Base-by-base conservation (phyloP, 2,888 invertebrate species). In the Calameuta idolon region DNA sequence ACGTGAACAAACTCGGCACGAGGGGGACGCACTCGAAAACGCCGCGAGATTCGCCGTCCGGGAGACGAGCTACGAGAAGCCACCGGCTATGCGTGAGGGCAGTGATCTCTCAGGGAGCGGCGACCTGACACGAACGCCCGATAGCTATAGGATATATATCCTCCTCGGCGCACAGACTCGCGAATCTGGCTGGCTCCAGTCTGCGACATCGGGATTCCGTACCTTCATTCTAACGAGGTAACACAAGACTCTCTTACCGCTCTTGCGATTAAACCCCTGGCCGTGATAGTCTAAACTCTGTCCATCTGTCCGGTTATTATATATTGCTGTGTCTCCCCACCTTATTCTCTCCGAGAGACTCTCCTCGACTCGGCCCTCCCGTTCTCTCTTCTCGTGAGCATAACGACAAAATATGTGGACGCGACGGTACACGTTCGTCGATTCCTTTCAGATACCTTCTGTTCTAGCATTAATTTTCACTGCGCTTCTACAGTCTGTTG, bases 21-120 rank as follows among this genome's bases (percentile, higher is more conserved):
- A 55, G 23, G 55, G 55, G 71, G 71, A 71, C 71, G 15, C 31
- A 71, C 31, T 31, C 31, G 31, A 31, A 34, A 34, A 15, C 71
- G 31, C 31, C 71, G 71, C 31, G 71, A 71, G 31, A 31, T 34
- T 71, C 71, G 71, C 71, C 71, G 71, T 55, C 71, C 31, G 33
- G 71, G 71, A 71, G 33, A 31, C 71, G 71, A 71, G 79, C 81
- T 55, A 81, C 80, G 55, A 55, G 55, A 55, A 55, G 55, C 55
- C 55, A 55, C 84, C 87, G 89, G 88, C 89, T 90, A 87, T 87
- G 89, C 87, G 90, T 87, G 91, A 90, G 91, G 91, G 89, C 91
- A 91, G 90, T 90, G 91, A 91, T 90, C 91, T 91, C 89, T 89
- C 86, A 87, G 91, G 89, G 91, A 91, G 91, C 91, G 90, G 88